Percentiles rank a stretch among this genome's conserved stretches.
Conservation (phyloP, 2,113 vertebrate genomes). For the Alaudala cheleensis region DNA sequence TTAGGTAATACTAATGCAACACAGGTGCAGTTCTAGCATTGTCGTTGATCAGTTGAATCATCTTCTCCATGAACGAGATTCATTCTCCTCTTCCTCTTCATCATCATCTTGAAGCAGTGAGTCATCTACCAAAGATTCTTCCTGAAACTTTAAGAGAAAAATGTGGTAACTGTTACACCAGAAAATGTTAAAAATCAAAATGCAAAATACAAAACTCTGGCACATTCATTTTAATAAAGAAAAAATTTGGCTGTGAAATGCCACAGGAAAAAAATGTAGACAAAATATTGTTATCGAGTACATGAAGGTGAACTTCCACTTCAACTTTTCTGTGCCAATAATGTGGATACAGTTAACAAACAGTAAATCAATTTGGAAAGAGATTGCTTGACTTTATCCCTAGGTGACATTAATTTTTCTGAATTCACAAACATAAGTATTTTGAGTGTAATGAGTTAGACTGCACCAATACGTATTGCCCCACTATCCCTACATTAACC, state of each 20-base stretch:
- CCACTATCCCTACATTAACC: background rate
- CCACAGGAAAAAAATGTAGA: background rate
- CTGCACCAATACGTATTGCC: background rate
- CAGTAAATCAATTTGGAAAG: background rate
- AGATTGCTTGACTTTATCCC: background rate
- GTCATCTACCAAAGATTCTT: slow-evolving; percentile 92
- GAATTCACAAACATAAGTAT: background rate
- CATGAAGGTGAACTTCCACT: background rate
- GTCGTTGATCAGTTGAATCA: slow-evolving; percentile 79
- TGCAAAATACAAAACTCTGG: background rate
- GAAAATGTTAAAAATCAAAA: background rate
- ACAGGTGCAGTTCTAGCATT: slow-evolving; percentile 75
- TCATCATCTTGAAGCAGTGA: slow-evolving; percentile 95
- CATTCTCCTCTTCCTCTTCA: slow-evolving; percentile 96
- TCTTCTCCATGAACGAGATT: slow-evolving; percentile 97
- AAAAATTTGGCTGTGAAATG: background rate
- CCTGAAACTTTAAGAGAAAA: slow-evolving; percentile 83
- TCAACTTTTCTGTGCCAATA: background rate
- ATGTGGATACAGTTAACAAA: background rate
- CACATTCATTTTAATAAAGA: background rate
- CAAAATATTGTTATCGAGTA: accelerated
- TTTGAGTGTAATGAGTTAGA: background rate
- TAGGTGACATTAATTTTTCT: background rate
- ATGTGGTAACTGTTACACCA: background rate
- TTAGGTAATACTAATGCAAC: slow-evolving; percentile 84